Percentiles rank a stretch among this genome's conserved stretches.
Conservation (phyloP, 2,888 invertebrate species). For the Noctua janthina region DNA sequence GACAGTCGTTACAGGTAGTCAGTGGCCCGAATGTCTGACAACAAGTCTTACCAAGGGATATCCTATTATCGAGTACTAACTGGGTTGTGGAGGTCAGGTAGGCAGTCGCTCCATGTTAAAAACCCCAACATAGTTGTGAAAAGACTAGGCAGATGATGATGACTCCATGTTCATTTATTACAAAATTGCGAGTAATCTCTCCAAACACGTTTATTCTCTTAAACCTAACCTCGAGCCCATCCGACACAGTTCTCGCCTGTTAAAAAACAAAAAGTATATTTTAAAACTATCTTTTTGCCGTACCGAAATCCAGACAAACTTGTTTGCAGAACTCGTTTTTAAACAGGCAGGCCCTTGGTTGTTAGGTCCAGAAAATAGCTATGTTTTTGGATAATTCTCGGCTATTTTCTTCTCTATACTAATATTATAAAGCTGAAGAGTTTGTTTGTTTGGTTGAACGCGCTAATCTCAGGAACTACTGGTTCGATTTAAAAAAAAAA, state of each 20-base stretch:
- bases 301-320: constrained; percentile 52
- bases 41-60: no score
- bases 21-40: no score
- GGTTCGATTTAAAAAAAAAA: no score
- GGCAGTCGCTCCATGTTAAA: no score
- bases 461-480: no score
- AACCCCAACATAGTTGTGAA: no score
- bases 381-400: constrained; percentile 32
- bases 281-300: constrained; percentile 52
- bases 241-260: constrained; percentile 31
- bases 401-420: constrained; percentile 6
- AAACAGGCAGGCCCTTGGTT: constrained; percentile 34
- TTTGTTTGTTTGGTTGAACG: no score
- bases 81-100: no score
- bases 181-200: not conserved
- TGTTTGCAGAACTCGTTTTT: constrained; percentile 61
- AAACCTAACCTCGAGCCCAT: constrained; percentile 11
- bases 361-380: constrained; percentile 42
- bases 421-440: no score
- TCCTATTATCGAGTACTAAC: no score
- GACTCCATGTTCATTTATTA: not conserved
- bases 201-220: constrained; percentile 12
- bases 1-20: no score
- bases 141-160: no score
- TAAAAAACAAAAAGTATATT: constrained; percentile 40